phyloP scores from a whole-genome alignment of 2,113 vertebrate genomes.

The Mola mola region DNA sequence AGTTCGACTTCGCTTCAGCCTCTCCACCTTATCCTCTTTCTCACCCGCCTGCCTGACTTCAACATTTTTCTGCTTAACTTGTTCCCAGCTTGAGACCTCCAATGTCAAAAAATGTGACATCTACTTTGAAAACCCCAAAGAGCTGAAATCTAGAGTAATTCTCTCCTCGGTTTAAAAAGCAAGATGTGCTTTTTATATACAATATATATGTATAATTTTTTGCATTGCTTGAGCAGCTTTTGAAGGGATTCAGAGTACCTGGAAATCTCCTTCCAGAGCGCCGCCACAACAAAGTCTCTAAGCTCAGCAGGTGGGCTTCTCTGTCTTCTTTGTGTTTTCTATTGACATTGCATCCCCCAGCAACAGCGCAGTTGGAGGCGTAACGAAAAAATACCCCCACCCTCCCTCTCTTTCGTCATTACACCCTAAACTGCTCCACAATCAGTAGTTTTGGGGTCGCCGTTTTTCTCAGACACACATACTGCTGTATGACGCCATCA shows the following conservation, averaged over 20 bases:
- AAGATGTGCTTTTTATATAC: too few species aligned
- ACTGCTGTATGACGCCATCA: neutral
- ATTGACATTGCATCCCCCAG: conserved; percentile 21
- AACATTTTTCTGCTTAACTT: conserved; percentile 14
- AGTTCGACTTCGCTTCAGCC: too few species aligned
- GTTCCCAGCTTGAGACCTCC: conserved; percentile 4
- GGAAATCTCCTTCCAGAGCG: conserved; percentile 21
- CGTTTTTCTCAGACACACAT: conserved; percentile 22
- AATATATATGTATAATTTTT: too few species aligned
- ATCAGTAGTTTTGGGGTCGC: conserved; percentile 23
- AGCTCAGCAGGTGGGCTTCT: conserved; percentile 44
- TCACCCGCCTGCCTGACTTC: conserved; percentile 27
- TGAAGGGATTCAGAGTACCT: conserved; percentile 24
- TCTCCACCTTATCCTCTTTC: too few species aligned
- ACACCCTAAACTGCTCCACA: conserved; percentile 23
- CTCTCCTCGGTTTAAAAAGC: too few species aligned
- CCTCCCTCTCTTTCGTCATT: neutral
- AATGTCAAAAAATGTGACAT: conserved; percentile 6
- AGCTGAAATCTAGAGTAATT: neutral
- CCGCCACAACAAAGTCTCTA: conserved; percentile 10
- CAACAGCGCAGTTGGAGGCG: conserved; percentile 44
- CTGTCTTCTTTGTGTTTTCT: conserved; percentile 33
- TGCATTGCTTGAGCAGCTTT: conserved; percentile 9
- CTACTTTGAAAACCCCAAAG: conserved; percentile 4
- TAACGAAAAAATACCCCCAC: conserved; percentile 17